phyloP scores from a whole-genome alignment of 2,113 vertebrate species.

The Nesoenas mayeri region DNA sequence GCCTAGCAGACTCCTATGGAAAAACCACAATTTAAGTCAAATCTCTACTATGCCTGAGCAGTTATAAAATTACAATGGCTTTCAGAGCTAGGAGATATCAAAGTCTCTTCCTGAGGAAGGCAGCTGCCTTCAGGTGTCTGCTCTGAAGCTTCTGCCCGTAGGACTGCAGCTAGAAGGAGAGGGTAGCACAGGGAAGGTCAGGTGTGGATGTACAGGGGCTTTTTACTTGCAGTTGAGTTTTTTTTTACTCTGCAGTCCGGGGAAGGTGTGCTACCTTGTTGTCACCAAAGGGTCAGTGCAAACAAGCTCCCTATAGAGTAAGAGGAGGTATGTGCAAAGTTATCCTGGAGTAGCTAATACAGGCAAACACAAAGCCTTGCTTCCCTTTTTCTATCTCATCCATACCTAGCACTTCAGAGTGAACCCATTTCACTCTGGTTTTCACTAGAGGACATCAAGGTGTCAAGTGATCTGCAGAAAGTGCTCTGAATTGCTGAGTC shows the following conservation, averaged over 20 bases:
- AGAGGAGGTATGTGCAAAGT: rapidly evolving
- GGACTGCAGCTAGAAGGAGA: background rate
- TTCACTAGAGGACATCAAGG: background rate
- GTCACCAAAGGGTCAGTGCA: background rate
- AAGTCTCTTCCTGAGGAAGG: background rate
- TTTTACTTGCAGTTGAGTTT: background rate
- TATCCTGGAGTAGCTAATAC: background rate
- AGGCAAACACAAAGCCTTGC: background rate
- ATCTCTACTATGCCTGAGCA: background rate
- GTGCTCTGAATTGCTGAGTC: background rate
- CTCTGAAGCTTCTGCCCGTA: background rate
- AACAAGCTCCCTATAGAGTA: background rate
- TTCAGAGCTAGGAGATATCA: background rate
- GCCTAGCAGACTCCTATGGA: background rate
- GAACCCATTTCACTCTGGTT: background rate
- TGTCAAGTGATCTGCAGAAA: background rate
- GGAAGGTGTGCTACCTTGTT: background rate
- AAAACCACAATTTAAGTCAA: background rate
- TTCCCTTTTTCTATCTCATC: background rate
- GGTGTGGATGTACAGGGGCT: background rate
- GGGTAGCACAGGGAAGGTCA: background rate
- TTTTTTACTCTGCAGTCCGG: background rate
- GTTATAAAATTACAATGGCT: background rate
- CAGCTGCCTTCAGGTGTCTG: background rate
- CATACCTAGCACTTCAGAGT: background rate